phyloP scores from a whole-genome alignment of 2,797 vertebrate genomes.

The Sebastes umbrosus region DNA sequence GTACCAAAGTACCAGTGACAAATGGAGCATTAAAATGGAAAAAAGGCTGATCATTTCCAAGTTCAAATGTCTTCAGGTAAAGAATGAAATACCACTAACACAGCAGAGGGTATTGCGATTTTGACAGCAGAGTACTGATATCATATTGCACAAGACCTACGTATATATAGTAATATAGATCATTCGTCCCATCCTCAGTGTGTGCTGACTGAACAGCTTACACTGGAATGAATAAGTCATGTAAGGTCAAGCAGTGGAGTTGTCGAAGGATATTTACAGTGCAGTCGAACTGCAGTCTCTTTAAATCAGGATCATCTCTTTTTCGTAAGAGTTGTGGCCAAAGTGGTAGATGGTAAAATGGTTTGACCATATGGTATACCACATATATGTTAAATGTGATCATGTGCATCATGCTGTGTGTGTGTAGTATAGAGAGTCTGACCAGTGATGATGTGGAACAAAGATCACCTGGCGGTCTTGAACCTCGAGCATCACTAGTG shows the following conservation, averaged over 20 bases:
- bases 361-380: not conserved
- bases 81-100: not conserved
- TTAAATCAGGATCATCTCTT: not conserved
- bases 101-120: not conserved
- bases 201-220: not conserved
- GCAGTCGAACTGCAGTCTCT: not conserved
- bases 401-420: not conserved
- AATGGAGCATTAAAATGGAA: no score
- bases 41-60: not conserved
- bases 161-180: not conserved
- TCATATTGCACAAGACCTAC: not conserved
- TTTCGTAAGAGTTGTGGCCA: not conserved
- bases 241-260: not conserved
- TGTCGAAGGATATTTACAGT: not conserved
- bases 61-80: not conserved
- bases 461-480: conserved; percentile 4
- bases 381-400: not conserved
- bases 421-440: not conserved
- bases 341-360: not conserved
- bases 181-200: not conserved
- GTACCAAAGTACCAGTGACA: not conserved
- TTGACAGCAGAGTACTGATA: not conserved
- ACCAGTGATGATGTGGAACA: not conserved
- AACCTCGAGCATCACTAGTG: not conserved
- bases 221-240: not conserved